phyloP scores from a whole-genome alignment of 2,888 invertebrate species.

The Polymixis flavicincta region DNA sequence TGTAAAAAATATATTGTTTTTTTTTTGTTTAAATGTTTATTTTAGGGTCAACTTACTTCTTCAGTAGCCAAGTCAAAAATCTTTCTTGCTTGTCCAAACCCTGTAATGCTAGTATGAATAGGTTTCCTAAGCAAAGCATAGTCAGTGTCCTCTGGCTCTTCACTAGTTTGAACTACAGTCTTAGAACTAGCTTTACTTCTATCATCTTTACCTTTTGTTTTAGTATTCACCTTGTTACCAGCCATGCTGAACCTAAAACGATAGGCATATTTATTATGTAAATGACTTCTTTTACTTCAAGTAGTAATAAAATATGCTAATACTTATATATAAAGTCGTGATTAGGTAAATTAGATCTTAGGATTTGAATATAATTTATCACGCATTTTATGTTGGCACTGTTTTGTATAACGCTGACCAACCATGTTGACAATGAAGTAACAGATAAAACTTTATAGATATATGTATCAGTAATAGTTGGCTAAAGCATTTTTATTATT shows the following conservation, averaged over 20 bases:
- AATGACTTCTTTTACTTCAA: slow-evolving; percentile 6
- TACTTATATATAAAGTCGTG: slow-evolving; percentile 1
- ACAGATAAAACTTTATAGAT: slow-evolving; percentile 61
- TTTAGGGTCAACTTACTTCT: slow-evolving; percentile 90
- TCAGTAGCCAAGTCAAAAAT: slow-evolving; percentile 94
- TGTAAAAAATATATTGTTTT: background rate
- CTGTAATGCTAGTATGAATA: slow-evolving; percentile 92
- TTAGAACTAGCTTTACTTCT: slow-evolving; percentile 80
- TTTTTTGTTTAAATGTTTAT: background rate
- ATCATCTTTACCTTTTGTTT: slow-evolving; percentile 84
- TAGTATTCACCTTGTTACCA: slow-evolving; percentile 85
- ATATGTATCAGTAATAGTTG: slow-evolving; percentile 46
- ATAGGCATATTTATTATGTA: slow-evolving; percentile 30
- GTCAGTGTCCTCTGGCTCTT: slow-evolving; percentile 87
- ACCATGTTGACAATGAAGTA: slow-evolving; percentile 71
- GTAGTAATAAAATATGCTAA: background rate
- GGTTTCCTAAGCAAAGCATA: slow-evolving; percentile 92
- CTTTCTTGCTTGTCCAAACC: slow-evolving; percentile 93
- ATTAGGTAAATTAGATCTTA: slow-evolving; percentile 3
- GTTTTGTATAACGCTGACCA: slow-evolving; percentile 78
- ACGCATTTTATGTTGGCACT: slow-evolving; percentile 64
- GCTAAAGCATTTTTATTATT: slow-evolving; percentile 54
- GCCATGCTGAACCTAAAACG: slow-evolving; percentile 79
- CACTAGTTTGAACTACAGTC: slow-evolving; percentile 76
- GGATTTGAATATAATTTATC: slow-evolving; percentile 39